Evolutionary conservation across 2,113 vertebrate genomes (phyloP).

Genomic region (Poeciliopsis occidentalis): DNA sequence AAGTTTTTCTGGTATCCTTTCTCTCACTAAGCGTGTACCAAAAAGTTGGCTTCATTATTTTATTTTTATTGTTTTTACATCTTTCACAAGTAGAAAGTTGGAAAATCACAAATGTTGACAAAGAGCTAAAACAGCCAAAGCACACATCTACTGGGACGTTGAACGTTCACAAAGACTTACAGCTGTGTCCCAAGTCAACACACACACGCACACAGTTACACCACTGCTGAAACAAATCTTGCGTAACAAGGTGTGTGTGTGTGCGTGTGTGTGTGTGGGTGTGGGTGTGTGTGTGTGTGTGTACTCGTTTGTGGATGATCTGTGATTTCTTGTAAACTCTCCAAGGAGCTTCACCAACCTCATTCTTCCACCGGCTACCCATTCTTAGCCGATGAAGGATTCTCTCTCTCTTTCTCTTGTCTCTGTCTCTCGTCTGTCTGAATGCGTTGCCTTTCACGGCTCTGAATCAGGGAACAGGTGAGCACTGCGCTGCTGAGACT

Average conservation of each 20-base stretch:
- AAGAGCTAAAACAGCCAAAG: neutral
- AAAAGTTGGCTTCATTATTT: neutral
- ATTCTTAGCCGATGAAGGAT: no score
- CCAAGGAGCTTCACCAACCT: no score
- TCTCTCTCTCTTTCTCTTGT: no score
- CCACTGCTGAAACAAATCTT: no score
- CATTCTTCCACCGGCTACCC: no score
- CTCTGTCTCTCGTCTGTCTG: neutral
- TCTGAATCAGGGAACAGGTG: neutral
- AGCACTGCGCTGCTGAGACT: constrained; percentile 14
- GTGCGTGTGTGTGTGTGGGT: no score
- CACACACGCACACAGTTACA: no score
- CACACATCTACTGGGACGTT: neutral
- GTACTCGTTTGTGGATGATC: no score
- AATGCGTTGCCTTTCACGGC: neutral
- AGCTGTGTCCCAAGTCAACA: no score
- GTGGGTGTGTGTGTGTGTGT: no score
- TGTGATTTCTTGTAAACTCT: no score
- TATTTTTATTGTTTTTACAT: neutral
- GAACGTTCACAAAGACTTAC: neutral
- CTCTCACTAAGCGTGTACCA: neutral
- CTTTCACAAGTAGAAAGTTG: neutral
- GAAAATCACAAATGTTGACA: neutral
- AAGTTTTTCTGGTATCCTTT: neutral
- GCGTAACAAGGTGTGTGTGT: no score